Evolutionary conservation across 1,140 invertebrate genomes (phyloP).

Genomic region (Aculops lycopersici): DNA sequence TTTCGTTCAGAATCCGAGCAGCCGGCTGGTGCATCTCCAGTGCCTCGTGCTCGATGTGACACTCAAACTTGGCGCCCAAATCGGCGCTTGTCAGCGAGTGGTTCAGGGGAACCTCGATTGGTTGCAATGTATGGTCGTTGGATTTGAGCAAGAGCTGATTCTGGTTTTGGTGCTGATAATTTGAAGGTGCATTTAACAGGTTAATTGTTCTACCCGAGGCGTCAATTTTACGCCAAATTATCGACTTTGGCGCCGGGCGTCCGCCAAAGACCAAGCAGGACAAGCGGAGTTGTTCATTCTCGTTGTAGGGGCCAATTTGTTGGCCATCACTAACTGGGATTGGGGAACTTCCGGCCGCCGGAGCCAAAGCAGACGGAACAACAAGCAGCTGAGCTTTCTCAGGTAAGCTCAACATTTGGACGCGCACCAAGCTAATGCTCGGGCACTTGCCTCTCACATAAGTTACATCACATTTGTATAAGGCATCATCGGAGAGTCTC

Average conservation of each 20-base stretch:
- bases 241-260: constrained; percentile 35
- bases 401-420: background rate
- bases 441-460: constrained; percentile 27
- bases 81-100: constrained; percentile 32
- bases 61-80: constrained; percentile 36
- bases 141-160: background rate
- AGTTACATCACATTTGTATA: constrained; percentile 52
- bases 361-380: no score
- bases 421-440: constrained; percentile 7
- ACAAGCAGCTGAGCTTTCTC: background rate
- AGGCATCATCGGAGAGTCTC: constrained; percentile 35
- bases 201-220: constrained; percentile 22
- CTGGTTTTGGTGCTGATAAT: constrained; percentile 5
- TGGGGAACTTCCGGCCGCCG: background rate
- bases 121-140: background rate
- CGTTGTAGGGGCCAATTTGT: background rate
- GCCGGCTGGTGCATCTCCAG: no score
- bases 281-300: constrained; percentile 5
- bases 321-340: background rate
- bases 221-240: constrained; percentile 30
- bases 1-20: no score
- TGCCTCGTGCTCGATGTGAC: constrained; percentile 16
- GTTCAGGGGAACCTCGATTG: background rate
- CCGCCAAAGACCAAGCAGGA: constrained; percentile 16
- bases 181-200: constrained; percentile 5